Evolutionary conservation across 2,888 invertebrate species (phyloP).

Genomic region (Ceramica pisi): DNA sequence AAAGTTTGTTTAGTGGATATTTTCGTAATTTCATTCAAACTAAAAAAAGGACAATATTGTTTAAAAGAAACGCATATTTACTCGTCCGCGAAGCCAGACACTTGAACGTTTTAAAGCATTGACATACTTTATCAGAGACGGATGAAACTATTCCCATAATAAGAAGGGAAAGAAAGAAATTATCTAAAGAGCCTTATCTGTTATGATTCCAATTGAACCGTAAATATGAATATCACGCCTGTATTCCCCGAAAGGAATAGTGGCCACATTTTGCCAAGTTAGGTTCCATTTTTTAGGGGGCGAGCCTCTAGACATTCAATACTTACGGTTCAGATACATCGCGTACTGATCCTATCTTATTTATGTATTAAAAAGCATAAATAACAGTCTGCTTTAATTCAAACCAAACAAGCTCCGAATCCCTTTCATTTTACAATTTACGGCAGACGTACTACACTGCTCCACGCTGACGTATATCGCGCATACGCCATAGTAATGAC

Average conservation of each 20-base stretch:
- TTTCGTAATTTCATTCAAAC: conserved; percentile 55
- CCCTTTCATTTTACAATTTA: conserved; percentile 21
- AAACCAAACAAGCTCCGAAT: conserved; percentile 28
- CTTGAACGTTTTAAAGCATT: conserved; percentile 28
- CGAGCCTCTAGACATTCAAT: conserved; percentile 20
- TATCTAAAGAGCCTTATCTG: conserved; percentile 43
- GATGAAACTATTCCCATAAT: conserved; percentile 36
- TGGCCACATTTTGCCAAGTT: background rate
- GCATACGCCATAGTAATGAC: conserved; percentile 9
- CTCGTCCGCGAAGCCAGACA: conserved; percentile 31
- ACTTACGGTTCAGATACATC: conserved; percentile 40
- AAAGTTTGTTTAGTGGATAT: conserved; percentile 44
- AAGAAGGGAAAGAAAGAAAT: conserved; percentile 42
- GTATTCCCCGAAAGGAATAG: background rate
- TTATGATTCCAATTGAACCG: conserved; percentile 32
- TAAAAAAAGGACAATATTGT: conserved; percentile 37
- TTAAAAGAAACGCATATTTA: conserved; percentile 29
- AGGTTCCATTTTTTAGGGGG: conserved; percentile 3
- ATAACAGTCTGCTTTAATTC: conserved; percentile 27
- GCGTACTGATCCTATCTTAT: conserved; percentile 3
- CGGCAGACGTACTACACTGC: conserved; percentile 14
- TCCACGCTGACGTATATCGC: background rate
- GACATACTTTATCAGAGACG: conserved; percentile 44
- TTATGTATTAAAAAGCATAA: conserved; percentile 35
- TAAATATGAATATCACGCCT: conserved; percentile 23